Evolutionary conservation across 2,113 vertebrate genomes (phyloP).

Genomic region (Suricata suricatta): DNA sequence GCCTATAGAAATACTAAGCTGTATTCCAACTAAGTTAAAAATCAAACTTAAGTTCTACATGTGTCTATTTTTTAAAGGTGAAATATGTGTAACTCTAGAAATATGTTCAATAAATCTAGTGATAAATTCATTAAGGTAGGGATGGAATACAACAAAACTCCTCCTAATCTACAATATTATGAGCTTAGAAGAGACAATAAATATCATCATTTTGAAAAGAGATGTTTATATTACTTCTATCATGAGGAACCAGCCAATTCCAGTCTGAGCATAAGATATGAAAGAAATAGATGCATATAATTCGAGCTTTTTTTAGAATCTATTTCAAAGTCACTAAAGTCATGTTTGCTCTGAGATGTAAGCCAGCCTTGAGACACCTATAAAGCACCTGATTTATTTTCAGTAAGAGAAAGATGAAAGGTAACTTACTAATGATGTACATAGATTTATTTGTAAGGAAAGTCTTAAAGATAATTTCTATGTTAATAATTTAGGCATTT

Average conservation of each 20-base stretch:
- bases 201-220: conserved; percentile 10
- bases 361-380: background rate
- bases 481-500: conserved; percentile 10
- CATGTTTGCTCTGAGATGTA: background rate
- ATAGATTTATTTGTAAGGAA: background rate
- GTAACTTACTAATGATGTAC: background rate
- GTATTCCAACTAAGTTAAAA: conserved; percentile 41
- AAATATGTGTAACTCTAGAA: conserved; percentile 12
- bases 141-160: background rate
- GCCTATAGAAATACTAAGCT: background rate
- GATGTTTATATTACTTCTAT: background rate
- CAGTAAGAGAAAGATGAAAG: background rate
- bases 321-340: conserved; percentile 30
- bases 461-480: background rate
- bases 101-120: background rate
- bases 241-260: background rate
- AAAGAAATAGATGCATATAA: background rate
- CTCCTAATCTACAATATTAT: background rate
- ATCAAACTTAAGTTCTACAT: background rate
- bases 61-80: background rate
- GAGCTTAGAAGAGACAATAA: background rate
- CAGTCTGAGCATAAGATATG: background rate
- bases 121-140: background rate
- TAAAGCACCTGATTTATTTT: background rate
- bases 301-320: background rate